Evolutionary conservation across 2,797 vertebrate genomes (phyloP).

Genomic region (Aplochiton taeniatus): DNA sequence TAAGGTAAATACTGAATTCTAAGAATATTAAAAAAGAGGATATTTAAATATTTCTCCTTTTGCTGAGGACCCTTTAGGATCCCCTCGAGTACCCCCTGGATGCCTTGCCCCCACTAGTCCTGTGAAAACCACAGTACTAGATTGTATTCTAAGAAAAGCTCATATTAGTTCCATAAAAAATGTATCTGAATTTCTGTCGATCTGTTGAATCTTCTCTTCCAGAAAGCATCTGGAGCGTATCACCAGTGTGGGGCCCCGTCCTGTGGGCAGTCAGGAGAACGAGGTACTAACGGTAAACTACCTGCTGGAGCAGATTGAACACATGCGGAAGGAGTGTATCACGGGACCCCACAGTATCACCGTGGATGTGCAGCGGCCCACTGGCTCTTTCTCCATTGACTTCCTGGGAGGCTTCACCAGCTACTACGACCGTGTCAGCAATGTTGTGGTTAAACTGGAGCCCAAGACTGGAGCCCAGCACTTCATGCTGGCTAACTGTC

Average conservation of each 20-base stretch:
- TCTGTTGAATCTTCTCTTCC: slow-evolving; percentile 28
- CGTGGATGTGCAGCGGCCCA: slow-evolving; percentile 88
- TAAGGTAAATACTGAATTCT: no score
- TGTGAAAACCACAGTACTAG: no score
- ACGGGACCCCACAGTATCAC: slow-evolving; percentile 77
- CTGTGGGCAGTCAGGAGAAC: slow-evolving; percentile 91
- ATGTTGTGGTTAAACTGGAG: slow-evolving; percentile 88
- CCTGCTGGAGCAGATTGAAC: slow-evolving; percentile 85
- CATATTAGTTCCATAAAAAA: background rate
- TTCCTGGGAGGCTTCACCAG: slow-evolving; percentile 97
- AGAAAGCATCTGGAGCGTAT: slow-evolving; percentile 90
- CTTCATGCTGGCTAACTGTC: slow-evolving; percentile 93
- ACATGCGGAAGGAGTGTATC: slow-evolving; percentile 74
- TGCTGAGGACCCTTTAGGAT: no score
- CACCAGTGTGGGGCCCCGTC: slow-evolving; percentile 89
- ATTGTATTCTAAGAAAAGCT: no score
- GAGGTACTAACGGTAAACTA: slow-evolving; percentile 90
- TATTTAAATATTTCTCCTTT: no score
- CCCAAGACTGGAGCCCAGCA: slow-evolving; percentile 84
- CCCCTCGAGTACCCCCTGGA: no score
- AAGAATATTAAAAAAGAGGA: no score
- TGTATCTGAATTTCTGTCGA: slow-evolving; percentile 1
- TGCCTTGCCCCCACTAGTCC: no score
- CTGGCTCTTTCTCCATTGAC: slow-evolving; percentile 93
- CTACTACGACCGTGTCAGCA: slow-evolving; percentile 94